phyloP scores from a whole-genome alignment of 2,797 vertebrate genomes.

The Malacoctenus gilli region DNA sequence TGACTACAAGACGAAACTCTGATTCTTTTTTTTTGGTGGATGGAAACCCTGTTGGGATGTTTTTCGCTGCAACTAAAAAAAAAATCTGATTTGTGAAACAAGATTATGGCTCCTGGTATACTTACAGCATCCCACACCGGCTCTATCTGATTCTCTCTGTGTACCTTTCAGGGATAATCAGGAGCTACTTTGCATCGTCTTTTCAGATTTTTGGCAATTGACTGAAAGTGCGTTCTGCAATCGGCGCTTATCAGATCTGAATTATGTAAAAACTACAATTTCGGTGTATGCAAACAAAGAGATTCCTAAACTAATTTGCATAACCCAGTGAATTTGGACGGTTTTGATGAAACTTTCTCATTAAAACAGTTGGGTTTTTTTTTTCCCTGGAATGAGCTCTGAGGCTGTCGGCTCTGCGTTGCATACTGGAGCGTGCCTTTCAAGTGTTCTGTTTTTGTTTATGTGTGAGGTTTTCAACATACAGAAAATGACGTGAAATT shows the following conservation, averaged over 20 bases:
- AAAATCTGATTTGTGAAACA: too few species aligned
- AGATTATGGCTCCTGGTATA: too few species aligned
- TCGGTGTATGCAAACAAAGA: neutral
- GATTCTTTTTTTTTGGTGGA: neutral
- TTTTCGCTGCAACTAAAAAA: neutral
- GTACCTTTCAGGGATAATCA: neutral
- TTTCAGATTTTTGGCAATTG: too few species aligned
- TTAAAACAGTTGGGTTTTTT: too few species aligned
- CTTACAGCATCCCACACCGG: too few species aligned
- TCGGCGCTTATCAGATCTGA: neutral
- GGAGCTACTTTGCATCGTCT: neutral
- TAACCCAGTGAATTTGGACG: neutral
- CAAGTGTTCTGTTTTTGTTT: constrained; percentile 15
- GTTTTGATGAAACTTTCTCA: neutral
- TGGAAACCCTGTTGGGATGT: neutral
- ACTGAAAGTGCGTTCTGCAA: neutral
- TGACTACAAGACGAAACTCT: neutral
- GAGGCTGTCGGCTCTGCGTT: neutral
- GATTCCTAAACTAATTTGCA: neutral
- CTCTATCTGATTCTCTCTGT: too few species aligned
- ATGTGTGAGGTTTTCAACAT: neutral
- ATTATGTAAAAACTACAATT: constrained; percentile 8
- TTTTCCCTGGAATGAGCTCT: too few species aligned
- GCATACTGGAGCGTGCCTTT: neutral
- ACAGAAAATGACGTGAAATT: constrained; percentile 1